These are phyloP conservation scores for Gallinago media DNA, from an alignment of 2,113 vertebrate genomes.

Conservation along the genomic window DNA sequence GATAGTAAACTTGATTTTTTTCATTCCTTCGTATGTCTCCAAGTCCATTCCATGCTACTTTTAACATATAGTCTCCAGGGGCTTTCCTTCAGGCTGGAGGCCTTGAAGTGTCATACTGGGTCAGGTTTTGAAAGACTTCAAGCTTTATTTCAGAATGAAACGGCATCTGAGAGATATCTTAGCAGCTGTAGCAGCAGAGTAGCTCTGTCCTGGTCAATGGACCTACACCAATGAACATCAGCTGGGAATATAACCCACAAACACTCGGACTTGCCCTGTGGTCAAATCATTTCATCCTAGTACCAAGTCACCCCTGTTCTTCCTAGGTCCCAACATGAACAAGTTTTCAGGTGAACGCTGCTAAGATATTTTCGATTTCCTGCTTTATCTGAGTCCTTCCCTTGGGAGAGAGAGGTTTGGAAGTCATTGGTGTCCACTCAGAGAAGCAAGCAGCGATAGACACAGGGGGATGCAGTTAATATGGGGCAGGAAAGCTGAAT, in stretches of 20 bases:
- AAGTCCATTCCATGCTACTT: not conserved
- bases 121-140: not conserved
- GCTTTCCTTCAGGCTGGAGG: not conserved
- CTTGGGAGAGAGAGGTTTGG: not conserved
- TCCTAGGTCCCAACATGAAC: not conserved
- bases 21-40: not conserved
- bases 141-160: conserved; percentile 24
- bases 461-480: not conserved
- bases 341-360: not conserved
- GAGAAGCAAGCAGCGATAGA: not conserved
- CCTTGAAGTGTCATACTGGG: not conserved
- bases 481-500: not conserved
- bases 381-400: not conserved
- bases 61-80: not conserved
- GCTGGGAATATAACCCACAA: not conserved
- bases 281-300: not conserved
- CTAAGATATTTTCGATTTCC: not conserved
- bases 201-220: conserved; percentile 8
- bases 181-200: not conserved
- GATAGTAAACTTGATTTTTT: not conserved
- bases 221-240: not conserved
- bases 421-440: not conserved
- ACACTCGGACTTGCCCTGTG: not conserved
- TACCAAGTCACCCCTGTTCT: not conserved
- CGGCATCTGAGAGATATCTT: not conserved